A percentile compares a stretch with the other conserved stretches of the same genome.
These are phyloP conservation scores for Gastracanthus pulcherrimus DNA, from an alignment of 2,888 invertebrate species.

Conservation along the genomic window DNA sequence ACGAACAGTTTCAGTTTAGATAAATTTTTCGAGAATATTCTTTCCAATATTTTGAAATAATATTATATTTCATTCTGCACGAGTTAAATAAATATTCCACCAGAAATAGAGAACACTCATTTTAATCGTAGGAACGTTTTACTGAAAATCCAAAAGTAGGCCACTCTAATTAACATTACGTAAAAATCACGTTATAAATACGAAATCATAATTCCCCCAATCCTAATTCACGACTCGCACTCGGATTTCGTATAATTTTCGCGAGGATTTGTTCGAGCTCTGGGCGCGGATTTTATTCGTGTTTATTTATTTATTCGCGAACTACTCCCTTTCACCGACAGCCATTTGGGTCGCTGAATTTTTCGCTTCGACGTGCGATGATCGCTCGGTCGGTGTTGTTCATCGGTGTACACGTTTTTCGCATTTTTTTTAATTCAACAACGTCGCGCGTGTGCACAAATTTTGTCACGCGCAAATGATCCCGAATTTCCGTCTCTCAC, in stretches of 20 bases:
- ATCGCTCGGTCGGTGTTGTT: no score
- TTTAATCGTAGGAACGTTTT: no score
- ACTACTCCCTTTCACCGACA: background rate
- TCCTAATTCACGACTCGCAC: no score
- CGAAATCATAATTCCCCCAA: no score
- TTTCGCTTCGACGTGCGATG: no score
- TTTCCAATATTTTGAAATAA: no score
- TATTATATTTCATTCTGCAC: no score
- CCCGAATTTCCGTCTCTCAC: background rate
- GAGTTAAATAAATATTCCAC: background rate
- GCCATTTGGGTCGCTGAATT: background rate
- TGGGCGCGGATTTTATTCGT: no score
- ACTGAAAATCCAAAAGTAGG: background rate
- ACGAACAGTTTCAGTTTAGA: background rate
- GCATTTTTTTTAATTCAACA: background rate
- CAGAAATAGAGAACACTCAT: background rate
- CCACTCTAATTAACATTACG: background rate
- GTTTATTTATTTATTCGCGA: background rate
- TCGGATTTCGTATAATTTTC: background rate
- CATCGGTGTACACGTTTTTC: no score
- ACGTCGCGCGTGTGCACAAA: background rate
- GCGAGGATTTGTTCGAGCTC: background rate
- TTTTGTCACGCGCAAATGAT: background rate
- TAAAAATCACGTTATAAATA: background rate
- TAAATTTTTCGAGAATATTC: background rate